Evolutionary conservation across 2,113 vertebrate species (phyloP), one percentile per base, ranked within the genome.

Genomic region (Todiramphus chloris): DNA sequence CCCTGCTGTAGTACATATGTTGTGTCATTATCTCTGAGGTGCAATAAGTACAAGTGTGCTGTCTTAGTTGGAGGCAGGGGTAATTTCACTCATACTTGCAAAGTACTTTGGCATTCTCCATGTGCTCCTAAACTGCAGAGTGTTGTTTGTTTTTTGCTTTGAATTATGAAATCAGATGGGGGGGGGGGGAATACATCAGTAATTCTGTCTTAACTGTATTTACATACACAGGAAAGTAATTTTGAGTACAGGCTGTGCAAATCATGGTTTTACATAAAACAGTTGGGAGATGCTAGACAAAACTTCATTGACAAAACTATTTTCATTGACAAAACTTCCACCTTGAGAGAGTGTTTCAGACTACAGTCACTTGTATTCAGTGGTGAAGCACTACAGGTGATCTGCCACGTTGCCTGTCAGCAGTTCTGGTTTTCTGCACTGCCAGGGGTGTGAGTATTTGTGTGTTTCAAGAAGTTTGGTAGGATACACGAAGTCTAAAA

Each of bases 21-120:
- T 50, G 48, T 50, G 48, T 50, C 48, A 25, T 25, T 24, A 10
- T 5, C 37, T 80, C 30, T 87, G 80, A 62, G 51, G 63, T 69
- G 6, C 0, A 60, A 11, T 1, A 0, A 15, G 37, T 85, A 44
- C 33, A 66, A 10, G 5, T 35, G 19, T 79, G 58, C n/a, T 20
- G 9, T 63, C 56, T 78, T 27, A 16, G 44, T 31, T 67, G 44
- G 21, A 66, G 48, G 9, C 41, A 76, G 37, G 33, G 23, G 7
- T 43, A 24, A 35, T 69, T 91, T 83, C 35, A 30, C 13, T 55
- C 8, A 27, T 67, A 23, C 8, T 59, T 89, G 50, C 2, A 10
- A 19, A 53, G 17, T 46, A 21, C 35, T 87, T 84, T 10, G 44
- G n/a, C 21, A 25, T 50, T 78, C 24, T 78, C 93, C 39, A 25